Conservation (phyloP, 2,888 invertebrate genomes). For the Agrochola circellaris region DNA sequence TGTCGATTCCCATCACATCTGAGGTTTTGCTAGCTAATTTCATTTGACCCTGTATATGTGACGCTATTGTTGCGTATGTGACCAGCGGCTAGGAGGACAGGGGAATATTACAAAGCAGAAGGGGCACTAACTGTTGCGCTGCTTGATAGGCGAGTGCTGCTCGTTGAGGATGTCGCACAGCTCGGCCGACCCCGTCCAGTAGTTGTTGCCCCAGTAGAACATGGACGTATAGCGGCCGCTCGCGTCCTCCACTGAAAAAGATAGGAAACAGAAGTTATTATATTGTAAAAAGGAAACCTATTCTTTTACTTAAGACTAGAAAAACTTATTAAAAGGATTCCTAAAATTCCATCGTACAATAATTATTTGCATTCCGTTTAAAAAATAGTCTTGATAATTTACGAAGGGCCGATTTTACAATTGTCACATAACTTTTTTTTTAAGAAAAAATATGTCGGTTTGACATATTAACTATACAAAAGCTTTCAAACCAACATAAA, state of each 20-base stretch:
- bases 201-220: constrained; percentile 96
- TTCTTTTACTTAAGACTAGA: background rate
- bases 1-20: background rate
- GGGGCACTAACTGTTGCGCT: constrained; percentile 77
- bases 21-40: background rate
- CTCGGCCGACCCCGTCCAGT: constrained; percentile 94
- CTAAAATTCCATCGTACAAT: background rate
- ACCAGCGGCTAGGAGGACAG: background rate
- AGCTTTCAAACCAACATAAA: background rate
- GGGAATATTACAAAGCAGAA: too few species aligned
- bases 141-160: constrained; percentile 77
- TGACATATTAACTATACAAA: too few species aligned
- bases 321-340: background rate
- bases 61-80: background rate
- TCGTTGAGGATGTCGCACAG: constrained; percentile 92
- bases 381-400: background rate
- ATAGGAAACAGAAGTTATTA: constrained; percentile 3
- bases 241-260: constrained; percentile 89
- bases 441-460: too few species aligned
- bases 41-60: background rate
- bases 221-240: constrained; percentile 94
- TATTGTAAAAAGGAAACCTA: background rate
- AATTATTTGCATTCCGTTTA: background rate
- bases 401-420: background rate
- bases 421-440: background rate